Evolutionary conservation across 2,888 invertebrate species (phyloP).

Genomic region (Eudasyphora cyanicolor): DNA sequence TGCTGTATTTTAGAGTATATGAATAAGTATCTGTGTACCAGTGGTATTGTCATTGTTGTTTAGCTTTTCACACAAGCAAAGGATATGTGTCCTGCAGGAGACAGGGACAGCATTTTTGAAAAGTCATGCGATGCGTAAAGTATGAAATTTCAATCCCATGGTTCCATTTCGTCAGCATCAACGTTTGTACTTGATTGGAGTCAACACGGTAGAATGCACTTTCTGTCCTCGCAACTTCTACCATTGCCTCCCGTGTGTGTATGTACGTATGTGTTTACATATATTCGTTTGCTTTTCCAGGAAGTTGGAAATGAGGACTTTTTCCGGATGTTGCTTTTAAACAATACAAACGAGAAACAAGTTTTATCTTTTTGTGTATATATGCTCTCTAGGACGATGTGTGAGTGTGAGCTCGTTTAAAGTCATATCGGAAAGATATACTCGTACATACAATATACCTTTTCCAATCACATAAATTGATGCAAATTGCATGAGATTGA

Average conservation of each 20-base stretch:
- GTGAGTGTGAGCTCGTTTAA: not conserved
- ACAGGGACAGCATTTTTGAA: slow-evolving; percentile 21
- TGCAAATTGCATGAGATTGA: slow-evolving; percentile 16
- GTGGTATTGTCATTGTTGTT: slow-evolving; percentile 24
- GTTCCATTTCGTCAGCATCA: slow-evolving; percentile 51
- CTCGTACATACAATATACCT: not conserved
- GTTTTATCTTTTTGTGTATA: slow-evolving; percentile 7
- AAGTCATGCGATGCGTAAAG: slow-evolving; percentile 47
- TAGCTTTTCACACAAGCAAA: slow-evolving; percentile 14
- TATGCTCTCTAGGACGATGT: not conserved
- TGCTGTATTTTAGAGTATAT: not conserved
- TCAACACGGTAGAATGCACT: slow-evolving; percentile 40
- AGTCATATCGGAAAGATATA: not conserved
- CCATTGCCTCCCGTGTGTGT: not conserved
- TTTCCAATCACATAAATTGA: slow-evolving; percentile 14
- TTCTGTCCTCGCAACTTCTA: too few species aligned
- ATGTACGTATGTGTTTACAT: not conserved
- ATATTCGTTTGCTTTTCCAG: slow-evolving; percentile 30
- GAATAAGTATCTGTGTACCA: too few species aligned
- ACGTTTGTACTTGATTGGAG: slow-evolving; percentile 52
- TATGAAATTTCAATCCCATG: slow-evolving; percentile 55
- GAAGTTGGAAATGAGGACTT: slow-evolving; percentile 57
- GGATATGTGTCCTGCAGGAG: not conserved
- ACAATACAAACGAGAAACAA: slow-evolving; percentile 53
- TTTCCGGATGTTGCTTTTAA: slow-evolving; percentile 56